phyloP scores from a whole-genome alignment of 2,113 vertebrate genomes.

The Gnathonemus longibarbis region DNA sequence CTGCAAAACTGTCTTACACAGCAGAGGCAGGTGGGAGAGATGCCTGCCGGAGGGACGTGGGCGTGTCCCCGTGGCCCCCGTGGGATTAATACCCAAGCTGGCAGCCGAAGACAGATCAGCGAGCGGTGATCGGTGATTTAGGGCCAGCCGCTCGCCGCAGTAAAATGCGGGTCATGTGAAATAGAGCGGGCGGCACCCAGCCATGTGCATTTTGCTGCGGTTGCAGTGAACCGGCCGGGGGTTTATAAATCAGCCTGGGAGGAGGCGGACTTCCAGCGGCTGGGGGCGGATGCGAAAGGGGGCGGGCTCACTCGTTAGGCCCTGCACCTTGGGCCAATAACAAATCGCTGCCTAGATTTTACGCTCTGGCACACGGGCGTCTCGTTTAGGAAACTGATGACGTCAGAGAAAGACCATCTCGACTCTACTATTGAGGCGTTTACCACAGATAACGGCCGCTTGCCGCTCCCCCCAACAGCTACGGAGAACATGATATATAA shows the following conservation, averaged over 20 bases:
- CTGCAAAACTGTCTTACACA: background rate
- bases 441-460: background rate
- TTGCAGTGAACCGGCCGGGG: slow-evolving; percentile 26
- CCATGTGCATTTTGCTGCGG: slow-evolving; percentile 27
- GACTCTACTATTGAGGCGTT: background rate
- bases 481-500: background rate
- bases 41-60: background rate
- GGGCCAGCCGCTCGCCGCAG: slow-evolving; percentile 18
- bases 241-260: slow-evolving; percentile 35
- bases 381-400: background rate
- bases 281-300: background rate
- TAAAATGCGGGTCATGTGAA: slow-evolving; percentile 35
- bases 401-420: background rate
- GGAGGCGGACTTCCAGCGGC: background rate
- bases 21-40: background rate
- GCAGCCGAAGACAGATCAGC: slow-evolving; percentile 3
- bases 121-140: slow-evolving; percentile 29
- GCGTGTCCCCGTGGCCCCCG: background rate
- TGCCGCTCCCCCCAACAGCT: background rate
- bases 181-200: slow-evolving; percentile 25
- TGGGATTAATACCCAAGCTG: slow-evolving; percentile 22
- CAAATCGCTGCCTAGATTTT: background rate
- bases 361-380: too few species aligned
- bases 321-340: background rate
- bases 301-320: background rate